phyloP scores from a whole-genome alignment of 2,113 vertebrate genomes.

The Trematomus loennbergii region DNA sequence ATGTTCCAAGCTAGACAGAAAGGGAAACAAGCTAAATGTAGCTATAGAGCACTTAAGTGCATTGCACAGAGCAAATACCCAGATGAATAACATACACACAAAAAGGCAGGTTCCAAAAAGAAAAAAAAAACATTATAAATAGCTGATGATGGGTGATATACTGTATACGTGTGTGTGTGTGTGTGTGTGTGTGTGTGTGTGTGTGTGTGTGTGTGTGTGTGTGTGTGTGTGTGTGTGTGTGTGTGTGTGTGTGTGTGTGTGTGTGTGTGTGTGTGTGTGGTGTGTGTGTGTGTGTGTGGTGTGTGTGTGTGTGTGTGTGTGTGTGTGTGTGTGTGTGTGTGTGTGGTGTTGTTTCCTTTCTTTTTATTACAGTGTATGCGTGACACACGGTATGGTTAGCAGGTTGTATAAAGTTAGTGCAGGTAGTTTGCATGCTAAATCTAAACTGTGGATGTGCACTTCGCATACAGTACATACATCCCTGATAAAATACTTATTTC shows the following conservation, averaged over 20 bases:
- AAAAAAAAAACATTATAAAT: slow-evolving; percentile 3
- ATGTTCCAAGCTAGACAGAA: not conserved
- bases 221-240: no score
- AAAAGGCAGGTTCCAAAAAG: not conserved
- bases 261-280: no score
- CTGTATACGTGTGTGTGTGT: no score
- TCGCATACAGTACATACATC: no score
- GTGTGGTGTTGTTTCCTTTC: not conserved
- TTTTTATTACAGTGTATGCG: not conserved
- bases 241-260: no score
- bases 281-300: no score
- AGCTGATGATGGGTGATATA: no score
- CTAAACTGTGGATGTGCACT: not conserved
- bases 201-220: no score
- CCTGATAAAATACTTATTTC: not conserved
- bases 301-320: no score
- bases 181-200: no score
- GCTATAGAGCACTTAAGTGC: slow-evolving; percentile 14
- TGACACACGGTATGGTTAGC: not conserved
- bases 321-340: no score
- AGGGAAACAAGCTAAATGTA: not conserved
- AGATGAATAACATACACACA: not conserved
- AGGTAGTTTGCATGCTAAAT: not conserved
- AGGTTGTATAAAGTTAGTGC: no score
- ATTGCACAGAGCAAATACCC: slow-evolving; percentile 17